Evolutionary conservation across 2,797 vertebrate genomes (phyloP).

Genomic region (Knipowitschia caucasica): DNA sequence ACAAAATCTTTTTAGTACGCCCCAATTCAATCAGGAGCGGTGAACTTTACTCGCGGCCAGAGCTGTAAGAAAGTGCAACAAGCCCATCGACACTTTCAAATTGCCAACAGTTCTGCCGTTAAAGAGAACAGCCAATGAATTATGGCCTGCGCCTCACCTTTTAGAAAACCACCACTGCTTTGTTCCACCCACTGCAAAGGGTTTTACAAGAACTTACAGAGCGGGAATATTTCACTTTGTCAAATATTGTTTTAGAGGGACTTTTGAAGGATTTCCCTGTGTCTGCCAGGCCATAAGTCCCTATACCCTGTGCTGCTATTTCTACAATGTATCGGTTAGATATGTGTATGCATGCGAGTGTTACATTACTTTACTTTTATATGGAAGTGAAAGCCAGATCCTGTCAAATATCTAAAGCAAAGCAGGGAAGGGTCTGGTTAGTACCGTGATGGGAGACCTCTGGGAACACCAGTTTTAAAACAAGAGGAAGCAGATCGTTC

Average conservation of each 20-base stretch:
- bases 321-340: too few species aligned
- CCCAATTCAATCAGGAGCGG: constrained; percentile 34
- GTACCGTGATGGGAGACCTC: too few species aligned
- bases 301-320: too few species aligned
- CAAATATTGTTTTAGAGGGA: neutral
- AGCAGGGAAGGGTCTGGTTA: too few species aligned
- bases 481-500: too few species aligned
- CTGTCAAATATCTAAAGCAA: too few species aligned
- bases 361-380: too few species aligned
- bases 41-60: constrained; percentile 42
- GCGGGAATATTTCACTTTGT: neutral
- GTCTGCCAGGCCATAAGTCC: too few species aligned
- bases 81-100: constrained; percentile 45
- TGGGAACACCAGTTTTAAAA: too few species aligned
- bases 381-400: too few species aligned
- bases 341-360: too few species aligned
- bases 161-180: constrained; percentile 27
- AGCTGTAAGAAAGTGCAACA: constrained; percentile 40
- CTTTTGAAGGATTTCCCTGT: too few species aligned
- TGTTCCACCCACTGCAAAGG: constrained; percentile 3
- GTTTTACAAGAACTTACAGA: neutral
- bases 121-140: constrained; percentile 60
- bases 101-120: constrained; percentile 52
- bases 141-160: constrained; percentile 53
- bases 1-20: neutral